These are phyloP conservation scores for Sapayoa aenigma DNA, from an alignment of 2,113 vertebrate species.

Conservation along the genomic window DNA sequence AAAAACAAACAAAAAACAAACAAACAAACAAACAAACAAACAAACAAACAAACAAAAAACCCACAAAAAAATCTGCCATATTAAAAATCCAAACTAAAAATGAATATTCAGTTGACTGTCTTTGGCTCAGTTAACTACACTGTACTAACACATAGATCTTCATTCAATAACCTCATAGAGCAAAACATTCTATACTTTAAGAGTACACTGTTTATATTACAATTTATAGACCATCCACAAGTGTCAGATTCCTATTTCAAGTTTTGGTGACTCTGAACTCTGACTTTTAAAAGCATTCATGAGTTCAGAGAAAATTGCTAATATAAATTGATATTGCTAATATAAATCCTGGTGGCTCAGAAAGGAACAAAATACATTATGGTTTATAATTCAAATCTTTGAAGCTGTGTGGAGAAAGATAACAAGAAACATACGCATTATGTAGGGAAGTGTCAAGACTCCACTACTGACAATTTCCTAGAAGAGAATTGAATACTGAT, in stretches of 20 bases:
- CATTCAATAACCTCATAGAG: background rate
- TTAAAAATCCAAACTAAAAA: background rate
- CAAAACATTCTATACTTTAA: background rate
- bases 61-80: background rate
- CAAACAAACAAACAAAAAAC: no score
- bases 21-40: no score
- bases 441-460: background rate
- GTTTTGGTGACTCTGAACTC: background rate
- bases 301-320: background rate
- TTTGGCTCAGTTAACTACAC: background rate
- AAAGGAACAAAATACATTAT: background rate
- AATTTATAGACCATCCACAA: background rate
- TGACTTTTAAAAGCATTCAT: background rate
- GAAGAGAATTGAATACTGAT: background rate
- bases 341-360: background rate
- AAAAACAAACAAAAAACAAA: no score
- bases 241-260: background rate
- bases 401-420: background rate
- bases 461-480: background rate
- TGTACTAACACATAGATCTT: background rate
- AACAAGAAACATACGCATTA: background rate
- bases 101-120: background rate
- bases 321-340: background rate
- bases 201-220: background rate
- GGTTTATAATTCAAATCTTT: background rate